Percentiles rank a stretch among this genome's conserved stretches.
phyloP scores from a whole-genome alignment of 2,888 invertebrate genomes.

The Aromia moschata region DNA sequence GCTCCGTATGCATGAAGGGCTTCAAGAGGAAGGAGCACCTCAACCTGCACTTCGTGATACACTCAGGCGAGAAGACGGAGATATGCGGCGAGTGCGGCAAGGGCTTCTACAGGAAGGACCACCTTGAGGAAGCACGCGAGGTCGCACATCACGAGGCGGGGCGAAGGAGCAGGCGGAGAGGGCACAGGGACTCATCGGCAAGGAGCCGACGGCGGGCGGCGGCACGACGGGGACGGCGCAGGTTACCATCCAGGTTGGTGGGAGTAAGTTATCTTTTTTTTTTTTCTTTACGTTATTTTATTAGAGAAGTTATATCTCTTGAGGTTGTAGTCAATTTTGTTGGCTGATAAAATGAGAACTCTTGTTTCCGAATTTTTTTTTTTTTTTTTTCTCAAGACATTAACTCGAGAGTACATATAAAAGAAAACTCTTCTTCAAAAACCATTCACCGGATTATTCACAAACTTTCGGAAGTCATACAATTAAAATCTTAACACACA shows the following conservation, averaged over 20 bases:
- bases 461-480: too few species aligned
- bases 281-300: too few species aligned
- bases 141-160: constrained; percentile 79
- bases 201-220: constrained; percentile 34
- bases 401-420: too few species aligned
- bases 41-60: constrained; percentile 84
- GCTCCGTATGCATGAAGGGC: constrained; percentile 76
- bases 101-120: constrained; percentile 83
- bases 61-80: constrained; percentile 85
- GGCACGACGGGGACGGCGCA: constrained; percentile 54
- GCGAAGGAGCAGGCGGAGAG: constrained; percentile 74
- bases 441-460: too few species aligned
- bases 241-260: constrained; percentile 59
- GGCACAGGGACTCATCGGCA: constrained; percentile 48
- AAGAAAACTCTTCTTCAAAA: too few species aligned
- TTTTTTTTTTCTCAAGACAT: too few species aligned
- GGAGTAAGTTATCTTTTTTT: constrained; percentile 37
- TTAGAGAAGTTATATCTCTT: too few species aligned
- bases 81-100: constrained; percentile 81
- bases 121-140: constrained; percentile 81
- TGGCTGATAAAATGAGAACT: too few species aligned
- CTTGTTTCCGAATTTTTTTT: too few species aligned
- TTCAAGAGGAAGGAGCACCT: constrained; percentile 86
- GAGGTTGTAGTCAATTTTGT: too few species aligned
- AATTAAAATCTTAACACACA: too few species aligned